Conservation (phyloP, 1,140 invertebrate genomes). For the Drosophila persimilis region DNA sequence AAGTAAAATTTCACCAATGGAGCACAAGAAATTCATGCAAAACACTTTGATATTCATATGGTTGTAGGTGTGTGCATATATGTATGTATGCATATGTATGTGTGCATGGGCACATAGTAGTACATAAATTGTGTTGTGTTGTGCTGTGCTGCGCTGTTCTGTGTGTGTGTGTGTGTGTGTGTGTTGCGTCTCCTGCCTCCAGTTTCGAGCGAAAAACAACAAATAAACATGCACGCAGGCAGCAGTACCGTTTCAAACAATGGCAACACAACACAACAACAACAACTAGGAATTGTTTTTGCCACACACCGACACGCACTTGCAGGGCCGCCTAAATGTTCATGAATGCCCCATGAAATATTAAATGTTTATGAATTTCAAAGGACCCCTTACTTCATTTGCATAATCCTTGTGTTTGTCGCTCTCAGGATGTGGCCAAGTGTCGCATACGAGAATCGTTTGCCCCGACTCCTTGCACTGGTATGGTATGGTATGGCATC, state of each 20-base stretch:
- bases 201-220: slow-evolving; percentile 53
- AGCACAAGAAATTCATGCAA: slow-evolving; percentile 52
- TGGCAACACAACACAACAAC: slow-evolving; percentile 20
- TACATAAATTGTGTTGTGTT: slow-evolving; percentile 4
- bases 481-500: background rate
- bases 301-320: slow-evolving; percentile 20
- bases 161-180: background rate
- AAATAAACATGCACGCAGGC: slow-evolving; percentile 37
- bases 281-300: slow-evolving; percentile 42
- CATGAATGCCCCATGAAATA: slow-evolving; percentile 65
- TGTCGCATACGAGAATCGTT: slow-evolving; percentile 54
- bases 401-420: slow-evolving; percentile 67
- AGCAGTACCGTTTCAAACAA: slow-evolving; percentile 45
- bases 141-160: no score
- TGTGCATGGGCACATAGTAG: background rate
- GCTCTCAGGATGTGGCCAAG: slow-evolving; percentile 40
- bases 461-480: slow-evolving; percentile 35
- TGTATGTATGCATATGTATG: background rate
- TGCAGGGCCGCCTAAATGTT: slow-evolving; percentile 53
- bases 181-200: slow-evolving; percentile 12
- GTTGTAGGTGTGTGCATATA: slow-evolving; percentile 15
- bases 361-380: slow-evolving; percentile 73
- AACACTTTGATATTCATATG: slow-evolving; percentile 68
- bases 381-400: slow-evolving; percentile 61
- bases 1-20: slow-evolving; percentile 45